Evolutionary conservation across 23 tunicate genomes (phyloP).

Genomic region (Pegea sp.): DNA sequence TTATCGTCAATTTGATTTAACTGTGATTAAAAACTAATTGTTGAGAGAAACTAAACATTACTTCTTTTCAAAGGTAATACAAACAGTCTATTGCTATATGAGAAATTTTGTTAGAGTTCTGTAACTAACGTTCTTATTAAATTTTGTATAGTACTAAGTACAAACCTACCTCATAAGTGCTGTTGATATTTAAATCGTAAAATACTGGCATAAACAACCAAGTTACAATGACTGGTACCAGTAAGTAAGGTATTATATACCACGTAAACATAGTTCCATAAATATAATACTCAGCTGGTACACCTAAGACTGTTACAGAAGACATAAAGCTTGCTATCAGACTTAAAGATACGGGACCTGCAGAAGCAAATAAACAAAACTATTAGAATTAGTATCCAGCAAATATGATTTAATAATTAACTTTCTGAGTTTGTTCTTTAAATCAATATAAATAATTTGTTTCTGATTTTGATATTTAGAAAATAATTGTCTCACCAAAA

Average conservation of each 20-base stretch:
- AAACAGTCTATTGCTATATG: neutral
- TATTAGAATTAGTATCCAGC: too few relatives aligned
- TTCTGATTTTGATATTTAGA: neutral
- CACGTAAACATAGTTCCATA: slow-evolving; percentile 91
- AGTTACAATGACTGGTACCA: slow-evolving; percentile 36
- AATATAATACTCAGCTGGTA: slow-evolving; percentile 70
- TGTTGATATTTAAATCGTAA: slow-evolving; percentile 53
- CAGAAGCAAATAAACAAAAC: too few relatives aligned
- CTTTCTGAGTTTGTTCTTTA: too few relatives aligned
- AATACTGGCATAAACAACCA: slow-evolving; percentile 79
- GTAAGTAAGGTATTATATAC: slow-evolving; percentile 27
- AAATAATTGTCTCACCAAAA: slow-evolving; percentile 19
- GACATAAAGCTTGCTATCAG: slow-evolving; percentile 90
- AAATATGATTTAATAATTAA: too few relatives aligned
- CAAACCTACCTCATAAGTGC: slow-evolving; percentile 55
- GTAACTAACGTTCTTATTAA: neutral
- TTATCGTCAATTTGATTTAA: too few relatives aligned
- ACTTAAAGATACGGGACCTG: slow-evolving; percentile 82
- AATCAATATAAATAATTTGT: neutral
- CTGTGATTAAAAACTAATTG: too few relatives aligned
- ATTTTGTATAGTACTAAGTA: neutral
- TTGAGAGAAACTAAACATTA: too few relatives aligned
- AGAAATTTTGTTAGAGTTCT: neutral
- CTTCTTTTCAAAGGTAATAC: neutral
- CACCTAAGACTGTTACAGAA: slow-evolving; percentile 69